Percentiles rank a stretch among this genome's conserved stretches.
Conservation (phyloP, 2,888 invertebrate genomes). For the Oxycera nigricornis region DNA sequence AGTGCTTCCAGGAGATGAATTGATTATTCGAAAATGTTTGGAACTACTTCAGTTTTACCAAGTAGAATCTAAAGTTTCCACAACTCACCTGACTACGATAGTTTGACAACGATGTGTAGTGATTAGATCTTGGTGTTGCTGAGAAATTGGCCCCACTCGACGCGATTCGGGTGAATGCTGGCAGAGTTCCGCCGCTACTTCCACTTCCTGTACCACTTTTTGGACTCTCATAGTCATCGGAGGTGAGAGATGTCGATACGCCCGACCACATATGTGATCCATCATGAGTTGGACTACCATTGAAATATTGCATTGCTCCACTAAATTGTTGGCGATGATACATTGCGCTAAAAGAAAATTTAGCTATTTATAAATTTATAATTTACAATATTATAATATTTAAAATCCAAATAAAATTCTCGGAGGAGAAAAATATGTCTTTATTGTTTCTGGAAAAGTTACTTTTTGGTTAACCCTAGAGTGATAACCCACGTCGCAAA, state of each 20-base stretch:
- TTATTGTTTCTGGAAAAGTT: no score
- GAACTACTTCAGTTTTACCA: no score
- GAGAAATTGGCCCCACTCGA: constrained; percentile 43
- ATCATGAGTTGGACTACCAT: constrained; percentile 50
- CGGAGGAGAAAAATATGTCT: neutral
- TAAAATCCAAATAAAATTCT: neutral
- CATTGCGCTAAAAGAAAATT: constrained; percentile 56
- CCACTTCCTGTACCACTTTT: constrained; percentile 50
- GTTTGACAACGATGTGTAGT: constrained; percentile 56
- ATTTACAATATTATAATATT: no score
- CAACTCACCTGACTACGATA: constrained; percentile 58
- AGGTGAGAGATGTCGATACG: constrained; percentile 49
- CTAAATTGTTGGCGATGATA: constrained; percentile 58
- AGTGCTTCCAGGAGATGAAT: no score
- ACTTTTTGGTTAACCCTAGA: no score
- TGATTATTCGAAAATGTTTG: no score
- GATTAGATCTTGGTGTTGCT: constrained; percentile 47
- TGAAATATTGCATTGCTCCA: constrained; percentile 57
- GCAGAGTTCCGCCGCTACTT: constrained; percentile 53
- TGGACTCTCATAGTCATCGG: constrained; percentile 58
- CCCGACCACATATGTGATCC: constrained; percentile 53
- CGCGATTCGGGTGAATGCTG: constrained; percentile 59
- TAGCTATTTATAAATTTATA: no score
- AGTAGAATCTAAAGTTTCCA: no score
- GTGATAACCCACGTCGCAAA: no score